Base-by-base conservation (phyloP, 1,140 invertebrate species). In the Bombus pyrosoma region DNA sequence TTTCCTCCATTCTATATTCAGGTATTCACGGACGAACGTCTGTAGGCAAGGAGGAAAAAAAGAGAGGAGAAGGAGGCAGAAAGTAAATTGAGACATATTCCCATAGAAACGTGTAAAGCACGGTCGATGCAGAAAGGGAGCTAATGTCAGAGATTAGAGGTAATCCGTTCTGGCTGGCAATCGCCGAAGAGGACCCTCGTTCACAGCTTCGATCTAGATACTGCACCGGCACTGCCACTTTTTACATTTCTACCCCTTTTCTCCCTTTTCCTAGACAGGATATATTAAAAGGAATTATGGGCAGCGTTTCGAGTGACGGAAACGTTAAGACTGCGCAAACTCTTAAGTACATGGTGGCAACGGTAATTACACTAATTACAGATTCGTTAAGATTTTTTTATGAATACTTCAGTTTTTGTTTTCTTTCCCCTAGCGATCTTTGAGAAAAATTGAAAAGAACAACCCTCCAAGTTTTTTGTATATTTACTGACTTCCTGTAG, bases 111-210 rank as follows among this genome's bases (percentile, higher is more conserved):
- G 89, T 80, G 89, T 57, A 74, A 88, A 90, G 86, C 75, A 88
- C 86, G 80, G 81, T 78, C 82, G 77, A 90, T 81, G 82, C 86
- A 83, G 74, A 86, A 71, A 81, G 86, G 77, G 77, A 86, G 86
- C 83, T 90, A 90, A 90, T 90, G 86, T 90, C 89, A 90, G 89
- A 90, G 89, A 91, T 90, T 89, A 91, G 89, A 86, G 81, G 89
- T 91, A 90, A 91, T 91, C 87, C 87, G 83, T 91, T 88, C 81
- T 88, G 71, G 83, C 77, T 90, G 83, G 87, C 86, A 86, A 91
- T 90, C 89, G 86, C 76, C 81, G 89, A 85, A 69, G 43, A 88
- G 77, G 86, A 90, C 84, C 74, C 84, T 74, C 83, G 74, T 82
- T 90, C 82, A 32, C 77, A 81, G 73, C 71, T 90, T 90, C 89